A percentile compares a stretch with the other conserved stretches of the same genome.
Conservation (phyloP, 2,888 invertebrate genomes). For the Eledone cirrhosa region DNA sequence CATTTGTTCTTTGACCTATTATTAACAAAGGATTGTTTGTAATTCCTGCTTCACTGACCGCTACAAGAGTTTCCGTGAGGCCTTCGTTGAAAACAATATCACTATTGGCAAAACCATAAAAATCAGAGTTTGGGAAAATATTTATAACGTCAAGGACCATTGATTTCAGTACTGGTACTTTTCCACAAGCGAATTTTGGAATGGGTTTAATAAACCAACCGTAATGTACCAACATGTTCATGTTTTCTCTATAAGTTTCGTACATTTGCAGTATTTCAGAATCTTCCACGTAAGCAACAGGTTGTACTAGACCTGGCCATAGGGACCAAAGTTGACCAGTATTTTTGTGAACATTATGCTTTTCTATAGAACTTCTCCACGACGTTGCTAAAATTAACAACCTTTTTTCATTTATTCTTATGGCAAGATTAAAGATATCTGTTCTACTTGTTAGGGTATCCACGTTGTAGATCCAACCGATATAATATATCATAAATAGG, state of each 20-base stretch:
- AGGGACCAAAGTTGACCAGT: background rate
- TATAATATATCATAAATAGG: too few relatives aligned
- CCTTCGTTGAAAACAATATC: constrained; percentile 11
- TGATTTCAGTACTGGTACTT: background rate
- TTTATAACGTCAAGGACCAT: background rate
- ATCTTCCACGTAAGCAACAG: background rate
- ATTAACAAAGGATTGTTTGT: background rate
- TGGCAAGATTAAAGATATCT: background rate
- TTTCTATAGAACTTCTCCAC: background rate
- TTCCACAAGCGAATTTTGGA: background rate
- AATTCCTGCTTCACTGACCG: background rate
- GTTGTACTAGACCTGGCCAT: constrained; percentile 11
- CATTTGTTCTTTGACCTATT: constrained; percentile 10
- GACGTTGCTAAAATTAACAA: background rate
- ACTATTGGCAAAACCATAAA: constrained; percentile 16
- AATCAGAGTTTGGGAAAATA: background rate
- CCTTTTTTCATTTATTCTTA: background rate
- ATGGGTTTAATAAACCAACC: background rate
- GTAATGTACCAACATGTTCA: background rate
- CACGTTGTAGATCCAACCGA: too few relatives aligned
- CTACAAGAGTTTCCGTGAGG: background rate
- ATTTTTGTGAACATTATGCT: background rate
- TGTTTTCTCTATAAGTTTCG: background rate
- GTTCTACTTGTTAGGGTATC: background rate
- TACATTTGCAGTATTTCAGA: background rate